Evolutionary conservation across 2,888 invertebrate species (phyloP), one percentile per base, ranked within the genome.

Genomic region (Sarcophaga carnaria): DNA sequence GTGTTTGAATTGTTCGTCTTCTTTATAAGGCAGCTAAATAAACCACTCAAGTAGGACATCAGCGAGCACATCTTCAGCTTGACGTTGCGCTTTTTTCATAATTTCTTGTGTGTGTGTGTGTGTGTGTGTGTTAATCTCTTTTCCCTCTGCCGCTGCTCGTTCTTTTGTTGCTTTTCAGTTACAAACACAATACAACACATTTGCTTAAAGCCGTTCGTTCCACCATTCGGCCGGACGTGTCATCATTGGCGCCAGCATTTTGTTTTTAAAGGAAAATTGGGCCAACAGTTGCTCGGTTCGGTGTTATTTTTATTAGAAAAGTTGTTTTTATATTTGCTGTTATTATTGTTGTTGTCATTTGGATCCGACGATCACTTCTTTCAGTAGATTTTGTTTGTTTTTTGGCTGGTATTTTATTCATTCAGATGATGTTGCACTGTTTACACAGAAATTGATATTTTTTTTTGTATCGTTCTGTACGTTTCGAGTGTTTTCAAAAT

Each of bases 371-470:
- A 37, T 37, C 37, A 59, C 74, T 75, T 71, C 49, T 69, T 79
- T 75, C 75, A 64, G 54, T 75, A 72, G 54, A 10, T 8, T n/a
- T 67, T 67, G 60, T 64, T 70, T 60, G 47, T 59, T 74, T 47
- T 54, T 83, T 90, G 89, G 64, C 62, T 67, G 66, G 20, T 72
- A 59, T 54, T 69, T 76, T 2, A 12, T 54, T 54, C 14, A 63
- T 78, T 67, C 54, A 14, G 12, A 54, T 71, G 83, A 84, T 83
- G 81, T 78, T 83, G 75, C 72, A 78, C 72, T 92, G 92, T 93
- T 92, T 92, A 92, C 91, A 90, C 90, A 93, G 92, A 93, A 92
- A 93, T 91, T 92, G 92, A 93, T 93, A 93, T 93, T 93, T 92
- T 92, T 92, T 37, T 87, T 37, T 87, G 37, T 37, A 37, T 37